A percentile compares a stretch with the other conserved stretches of the same genome.
These are phyloP conservation scores for Arion vulgaris DNA, from an alignment of 1,140 invertebrate genomes.

Conservation along the genomic window DNA sequence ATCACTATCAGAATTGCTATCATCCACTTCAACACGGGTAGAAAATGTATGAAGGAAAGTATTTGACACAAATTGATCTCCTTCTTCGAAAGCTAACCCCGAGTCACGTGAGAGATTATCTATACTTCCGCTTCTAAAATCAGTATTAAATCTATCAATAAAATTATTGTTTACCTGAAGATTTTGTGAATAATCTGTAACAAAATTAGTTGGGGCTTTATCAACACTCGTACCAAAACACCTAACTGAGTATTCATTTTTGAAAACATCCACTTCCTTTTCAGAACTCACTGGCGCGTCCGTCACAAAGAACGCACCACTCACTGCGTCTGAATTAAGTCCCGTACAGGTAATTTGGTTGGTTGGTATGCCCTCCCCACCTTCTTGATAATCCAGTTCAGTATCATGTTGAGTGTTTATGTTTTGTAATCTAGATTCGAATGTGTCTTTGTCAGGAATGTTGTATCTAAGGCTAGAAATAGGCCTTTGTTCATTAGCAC, in stretches of 20 bases:
- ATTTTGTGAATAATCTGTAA: neutral
- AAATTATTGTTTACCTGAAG: neutral
- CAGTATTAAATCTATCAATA: neutral
- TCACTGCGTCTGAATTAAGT: neutral
- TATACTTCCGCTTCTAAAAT: neutral
- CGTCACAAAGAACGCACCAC: neutral
- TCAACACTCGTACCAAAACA: conserved; percentile 28
- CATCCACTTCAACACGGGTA: conserved; percentile 18
- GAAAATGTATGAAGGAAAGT: conserved; percentile 4
- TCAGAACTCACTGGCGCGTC: neutral
- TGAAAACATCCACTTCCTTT: neutral
- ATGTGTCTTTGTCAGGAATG: conserved; percentile 7
- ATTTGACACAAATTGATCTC: neutral
- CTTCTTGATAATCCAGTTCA: conserved; percentile 6
- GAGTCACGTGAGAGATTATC: neutral
- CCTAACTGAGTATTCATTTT: conserved; percentile 9
- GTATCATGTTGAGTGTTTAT: neutral
- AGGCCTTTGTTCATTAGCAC: too few relatives aligned
- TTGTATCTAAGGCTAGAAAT: neutral
- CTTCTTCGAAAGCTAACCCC: neutral
- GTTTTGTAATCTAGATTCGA: neutral
- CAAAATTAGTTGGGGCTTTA: neutral
- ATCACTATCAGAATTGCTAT: conserved; percentile 49
- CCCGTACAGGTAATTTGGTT: too few relatives aligned
- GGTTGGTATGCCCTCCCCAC: neutral